Conservation (phyloP, 2,797 vertebrate species). For the Rhabdophis nuchalis region DNA sequence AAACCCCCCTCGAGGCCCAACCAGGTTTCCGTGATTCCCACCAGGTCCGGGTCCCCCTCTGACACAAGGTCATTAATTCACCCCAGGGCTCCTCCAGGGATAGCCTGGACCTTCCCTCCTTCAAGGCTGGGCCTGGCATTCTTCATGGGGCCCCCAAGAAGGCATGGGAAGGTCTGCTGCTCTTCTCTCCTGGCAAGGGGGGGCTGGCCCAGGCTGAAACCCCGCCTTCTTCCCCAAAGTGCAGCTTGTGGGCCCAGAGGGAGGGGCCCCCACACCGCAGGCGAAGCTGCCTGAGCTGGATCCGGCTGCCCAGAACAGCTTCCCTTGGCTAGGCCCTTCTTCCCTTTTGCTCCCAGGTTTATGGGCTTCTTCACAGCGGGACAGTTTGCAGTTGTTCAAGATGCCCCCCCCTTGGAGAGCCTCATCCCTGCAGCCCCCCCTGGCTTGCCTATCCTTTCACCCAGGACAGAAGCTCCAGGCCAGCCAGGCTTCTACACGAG, state of each 20-base stretch:
- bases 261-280: background rate
- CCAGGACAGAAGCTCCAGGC: background rate
- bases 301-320: background rate
- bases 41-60: no score
- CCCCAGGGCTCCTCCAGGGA: background rate
- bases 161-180: background rate
- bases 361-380: fast-evolving
- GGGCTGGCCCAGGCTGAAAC: background rate
- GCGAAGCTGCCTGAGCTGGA: background rate
- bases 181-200: background rate
- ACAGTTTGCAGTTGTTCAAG: background rate
- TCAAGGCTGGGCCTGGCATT: background rate
- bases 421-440: background rate
- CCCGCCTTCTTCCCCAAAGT: background rate
- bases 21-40: no score
- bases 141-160: background rate
- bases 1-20: no score
- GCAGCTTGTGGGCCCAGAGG: background rate
- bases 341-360: background rate
- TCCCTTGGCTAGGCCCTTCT: background rate
- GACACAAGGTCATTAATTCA: no score
- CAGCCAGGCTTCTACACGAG: background rate
- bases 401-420: fast-evolving
- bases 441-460: background rate
- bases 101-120: background rate